Percentiles rank a stretch among this genome's conserved stretches.
These are phyloP conservation scores for Neoaliturus tenellus DNA, from an alignment of 2,888 invertebrate genomes.

Conservation along the genomic window DNA sequence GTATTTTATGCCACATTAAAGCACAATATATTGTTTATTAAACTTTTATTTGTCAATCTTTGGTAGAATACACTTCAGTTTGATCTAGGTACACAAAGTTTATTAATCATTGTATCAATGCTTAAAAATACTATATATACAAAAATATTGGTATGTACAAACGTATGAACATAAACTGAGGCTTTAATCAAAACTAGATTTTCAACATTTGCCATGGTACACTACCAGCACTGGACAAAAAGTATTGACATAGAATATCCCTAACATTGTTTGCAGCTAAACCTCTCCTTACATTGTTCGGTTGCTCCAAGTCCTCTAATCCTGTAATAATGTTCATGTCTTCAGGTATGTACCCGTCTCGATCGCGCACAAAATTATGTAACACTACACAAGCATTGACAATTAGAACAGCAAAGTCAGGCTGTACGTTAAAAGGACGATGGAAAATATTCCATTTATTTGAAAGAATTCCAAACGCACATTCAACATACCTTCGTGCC, in stretches of 20 bases:
- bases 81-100: no score
- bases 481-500: constrained; percentile 65
- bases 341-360: constrained; percentile 61
- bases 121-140: no score
- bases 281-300: constrained; percentile 57
- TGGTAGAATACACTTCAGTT: no score
- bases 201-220: constrained; percentile 35
- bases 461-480: constrained; percentile 55
- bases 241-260: constrained; percentile 52
- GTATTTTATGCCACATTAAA: no score
- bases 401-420: constrained; percentile 65
- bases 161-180: no score
- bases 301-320: constrained; percentile 6
- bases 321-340: constrained; percentile 62
- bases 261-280: constrained; percentile 61
- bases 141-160: no score
- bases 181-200: no score
- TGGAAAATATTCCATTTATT: constrained; percentile 70
- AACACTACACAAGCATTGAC: constrained; percentile 66
- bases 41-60: no score
- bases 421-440: constrained; percentile 66
- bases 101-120: no score
- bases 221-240: constrained; percentile 5
- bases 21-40: no score
- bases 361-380: constrained; percentile 62